phyloP scores from a whole-genome alignment of 2,113 vertebrate genomes.

The Ptilorrhoa leucosticta region DNA sequence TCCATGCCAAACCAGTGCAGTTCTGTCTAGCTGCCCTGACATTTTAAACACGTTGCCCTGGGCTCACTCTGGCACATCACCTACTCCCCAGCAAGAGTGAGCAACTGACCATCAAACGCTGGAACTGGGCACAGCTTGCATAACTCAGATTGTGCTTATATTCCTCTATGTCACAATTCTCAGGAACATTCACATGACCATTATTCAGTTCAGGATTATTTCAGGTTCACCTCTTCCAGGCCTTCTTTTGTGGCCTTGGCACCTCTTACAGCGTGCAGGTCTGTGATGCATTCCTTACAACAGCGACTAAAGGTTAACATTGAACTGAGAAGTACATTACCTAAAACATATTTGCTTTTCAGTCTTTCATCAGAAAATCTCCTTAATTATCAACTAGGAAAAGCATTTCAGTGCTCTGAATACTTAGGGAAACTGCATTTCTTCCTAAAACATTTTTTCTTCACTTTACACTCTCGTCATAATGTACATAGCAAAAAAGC shows the following conservation, averaged over 20 bases:
- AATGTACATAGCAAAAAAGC: neutral
- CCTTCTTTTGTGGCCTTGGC: neutral
- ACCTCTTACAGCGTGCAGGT: neutral
- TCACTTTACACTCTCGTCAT: neutral
- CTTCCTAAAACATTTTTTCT: neutral
- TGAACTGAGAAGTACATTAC: neutral
- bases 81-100: neutral
- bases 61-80: neutral
- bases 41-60: neutral
- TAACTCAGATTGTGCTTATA: neutral
- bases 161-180: neutral
- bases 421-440: neutral
- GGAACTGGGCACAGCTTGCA: neutral
- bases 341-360: neutral
- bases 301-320: accelerated
- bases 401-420: neutral
- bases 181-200: neutral
- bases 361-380: neutral
- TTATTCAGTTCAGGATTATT: neutral
- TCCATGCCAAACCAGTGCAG: neutral
- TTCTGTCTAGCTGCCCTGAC: neutral
- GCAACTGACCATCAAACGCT: neutral
- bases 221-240: neutral
- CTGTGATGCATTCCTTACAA: neutral
- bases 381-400: neutral